Conservation (phyloP, 2,113 vertebrate species). For the Sinosuthora webbiana region DNA sequence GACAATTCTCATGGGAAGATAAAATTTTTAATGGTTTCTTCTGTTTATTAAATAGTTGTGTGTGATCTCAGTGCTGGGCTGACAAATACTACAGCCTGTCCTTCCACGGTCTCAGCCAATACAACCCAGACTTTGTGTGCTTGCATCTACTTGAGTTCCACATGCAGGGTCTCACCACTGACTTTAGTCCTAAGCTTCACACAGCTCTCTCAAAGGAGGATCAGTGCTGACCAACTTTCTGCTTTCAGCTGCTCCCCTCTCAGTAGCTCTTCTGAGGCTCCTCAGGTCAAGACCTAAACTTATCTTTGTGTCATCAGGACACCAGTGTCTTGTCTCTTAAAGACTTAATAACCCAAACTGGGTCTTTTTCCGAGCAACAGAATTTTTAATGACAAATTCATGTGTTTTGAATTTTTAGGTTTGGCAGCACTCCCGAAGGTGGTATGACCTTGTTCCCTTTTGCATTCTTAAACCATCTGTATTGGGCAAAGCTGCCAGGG, state of each 20-base stretch:
- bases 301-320: neutral
- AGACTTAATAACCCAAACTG: neutral
- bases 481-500: neutral
- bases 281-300: neutral
- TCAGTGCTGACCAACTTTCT: neutral
- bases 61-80: neutral
- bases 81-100: neutral
- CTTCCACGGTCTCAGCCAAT: rapidly evolving
- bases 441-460: neutral
- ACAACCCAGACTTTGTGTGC: neutral
- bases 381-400: neutral
- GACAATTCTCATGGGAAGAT: neutral
- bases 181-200: neutral
- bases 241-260: neutral
- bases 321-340: neutral
- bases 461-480: neutral
- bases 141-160: neutral
- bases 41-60: neutral
- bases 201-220: neutral
- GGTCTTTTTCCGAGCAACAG: neutral
- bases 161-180: neutral
- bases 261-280: neutral
- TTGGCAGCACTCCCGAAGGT: neutral
- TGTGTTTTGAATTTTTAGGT: neutral
- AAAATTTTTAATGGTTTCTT: neutral